These are phyloP conservation scores for Mastigias papua DNA, from an alignment of 30 jellyfish, hydroid and myxozoan species.

Conservation along the genomic window DNA sequence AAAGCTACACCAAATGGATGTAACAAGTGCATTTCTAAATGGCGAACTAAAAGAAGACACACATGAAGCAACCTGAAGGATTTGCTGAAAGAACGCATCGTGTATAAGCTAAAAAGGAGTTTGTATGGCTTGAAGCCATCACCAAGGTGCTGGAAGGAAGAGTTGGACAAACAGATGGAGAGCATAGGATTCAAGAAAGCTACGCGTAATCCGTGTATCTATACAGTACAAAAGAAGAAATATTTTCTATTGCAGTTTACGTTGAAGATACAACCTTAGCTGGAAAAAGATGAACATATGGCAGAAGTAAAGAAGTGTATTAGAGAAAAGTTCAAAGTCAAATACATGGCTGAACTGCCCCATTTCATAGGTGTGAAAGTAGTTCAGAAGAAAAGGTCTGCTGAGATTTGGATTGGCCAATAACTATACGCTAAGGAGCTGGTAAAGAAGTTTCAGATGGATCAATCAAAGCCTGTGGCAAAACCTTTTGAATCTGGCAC, in stretches of 20 bases:
- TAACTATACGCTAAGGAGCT: neutral
- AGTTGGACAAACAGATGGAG: constrained; percentile 35
- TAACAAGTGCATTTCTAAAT: constrained; percentile 24
- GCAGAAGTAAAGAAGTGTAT: neutral
- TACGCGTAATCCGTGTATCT: constrained; percentile 43
- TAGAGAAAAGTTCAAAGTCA: constrained; percentile 34
- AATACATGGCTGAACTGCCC: constrained; percentile 57
- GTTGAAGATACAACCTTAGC: constrained; percentile 69
- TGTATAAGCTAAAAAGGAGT: constrained; percentile 47
- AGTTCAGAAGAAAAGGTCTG: neutral
- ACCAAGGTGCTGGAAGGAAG: constrained; percentile 70
- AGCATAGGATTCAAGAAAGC: constrained; percentile 25
- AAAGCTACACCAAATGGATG: neutral
- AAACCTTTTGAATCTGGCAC: constrained; percentile 40
- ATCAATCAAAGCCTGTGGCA: constrained; percentile 38
- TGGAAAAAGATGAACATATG: constrained; percentile 19
- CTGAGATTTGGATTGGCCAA: constrained; percentile 47
- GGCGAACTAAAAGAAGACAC: constrained; percentile 65
- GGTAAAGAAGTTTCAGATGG: constrained; percentile 44
- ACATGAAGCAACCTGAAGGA: constrained; percentile 83
- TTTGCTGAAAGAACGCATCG: constrained; percentile 55
- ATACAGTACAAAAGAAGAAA: constrained; percentile 11
- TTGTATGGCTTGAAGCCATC: constrained; percentile 61
- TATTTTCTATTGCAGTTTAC: constrained; percentile 44
- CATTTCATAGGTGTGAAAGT: constrained; percentile 61